phyloP scores from a whole-genome alignment of 2,888 invertebrate species.

The Lomographa bimaculata region DNA sequence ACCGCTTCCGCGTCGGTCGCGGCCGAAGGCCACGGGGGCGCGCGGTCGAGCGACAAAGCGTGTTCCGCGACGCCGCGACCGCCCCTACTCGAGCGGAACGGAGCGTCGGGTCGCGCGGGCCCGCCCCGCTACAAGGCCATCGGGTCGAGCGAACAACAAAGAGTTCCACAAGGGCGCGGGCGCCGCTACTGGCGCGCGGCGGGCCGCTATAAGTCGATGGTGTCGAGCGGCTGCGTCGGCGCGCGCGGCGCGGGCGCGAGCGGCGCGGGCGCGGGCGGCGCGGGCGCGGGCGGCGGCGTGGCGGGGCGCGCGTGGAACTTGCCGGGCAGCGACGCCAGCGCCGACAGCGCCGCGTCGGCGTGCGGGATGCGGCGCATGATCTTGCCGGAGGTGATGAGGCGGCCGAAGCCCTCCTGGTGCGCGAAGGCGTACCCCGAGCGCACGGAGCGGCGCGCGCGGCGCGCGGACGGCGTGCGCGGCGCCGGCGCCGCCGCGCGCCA shows the following conservation, averaged over 20 bases:
- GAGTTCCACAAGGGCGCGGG: too few relatives aligned
- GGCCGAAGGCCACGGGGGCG: too few relatives aligned
- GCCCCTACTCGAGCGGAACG: neutral
- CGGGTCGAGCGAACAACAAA: too few relatives aligned
- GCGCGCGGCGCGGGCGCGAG: conserved; percentile 76
- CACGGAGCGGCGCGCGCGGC: conserved; percentile 94
- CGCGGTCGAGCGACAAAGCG: too few relatives aligned
- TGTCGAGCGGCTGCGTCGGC: conserved; percentile 89
- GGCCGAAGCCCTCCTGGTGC: conserved; percentile 87
- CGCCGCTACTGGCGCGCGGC: too few relatives aligned
- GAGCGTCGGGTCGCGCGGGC: too few relatives aligned
- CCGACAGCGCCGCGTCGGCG: conserved; percentile 89
- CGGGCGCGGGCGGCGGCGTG: conserved; percentile 72
- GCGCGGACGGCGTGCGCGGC: conserved; percentile 92
- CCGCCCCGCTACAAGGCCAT: too few relatives aligned
- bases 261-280: conserved; percentile 76
- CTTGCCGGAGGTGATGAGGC: conserved; percentile 97
- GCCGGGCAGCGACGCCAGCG: conserved; percentile 82
- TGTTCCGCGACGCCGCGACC: neutral
- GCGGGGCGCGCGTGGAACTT: conserved; percentile 90
- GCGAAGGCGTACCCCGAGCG: conserved; percentile 99
- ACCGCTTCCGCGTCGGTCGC: too few relatives aligned
- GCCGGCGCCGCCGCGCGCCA: conserved; percentile 90
- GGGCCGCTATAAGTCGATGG: conserved; percentile 86
- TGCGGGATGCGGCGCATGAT: conserved; percentile 94